Percentiles rank a stretch among this genome's conserved stretches.
Conservation (phyloP, 2,888 invertebrate genomes). For the Drosophila ezoana region DNA sequence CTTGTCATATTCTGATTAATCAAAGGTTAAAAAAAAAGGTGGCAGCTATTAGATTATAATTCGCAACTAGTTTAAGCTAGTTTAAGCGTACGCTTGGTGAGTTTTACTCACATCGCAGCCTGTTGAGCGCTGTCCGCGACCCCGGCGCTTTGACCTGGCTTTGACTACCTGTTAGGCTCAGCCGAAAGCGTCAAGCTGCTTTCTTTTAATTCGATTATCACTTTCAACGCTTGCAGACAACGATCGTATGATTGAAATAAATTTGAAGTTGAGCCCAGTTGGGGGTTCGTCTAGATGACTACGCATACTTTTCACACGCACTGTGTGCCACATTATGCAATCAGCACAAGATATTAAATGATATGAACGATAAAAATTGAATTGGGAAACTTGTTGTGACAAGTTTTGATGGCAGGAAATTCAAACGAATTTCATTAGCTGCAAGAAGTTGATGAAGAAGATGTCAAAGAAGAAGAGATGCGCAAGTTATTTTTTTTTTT, state of each 20-base stretch:
- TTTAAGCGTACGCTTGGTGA: neutral
- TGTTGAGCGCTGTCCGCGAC: neutral
- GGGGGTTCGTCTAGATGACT: conserved; percentile 23
- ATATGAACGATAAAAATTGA: conserved; percentile 13
- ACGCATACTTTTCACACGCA: conserved; percentile 53
- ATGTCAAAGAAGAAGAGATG: neutral
- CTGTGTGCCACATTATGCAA: conserved; percentile 40
- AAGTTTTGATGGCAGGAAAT: conserved; percentile 39
- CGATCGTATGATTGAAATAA: conserved; percentile 41
- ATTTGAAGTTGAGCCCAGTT: conserved; percentile 28
- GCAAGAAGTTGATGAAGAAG: neutral
- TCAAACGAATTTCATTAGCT: conserved; percentile 49
- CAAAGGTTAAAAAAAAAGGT: too few species aligned
- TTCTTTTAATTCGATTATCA: conserved; percentile 20
- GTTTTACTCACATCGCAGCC: neutral
- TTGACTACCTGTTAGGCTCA: neutral
- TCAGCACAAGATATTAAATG: conserved; percentile 17
- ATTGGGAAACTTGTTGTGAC: conserved; percentile 48
- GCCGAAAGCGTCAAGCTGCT: neutral
- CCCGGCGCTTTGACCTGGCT: conserved; percentile 2
- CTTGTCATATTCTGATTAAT: too few species aligned
- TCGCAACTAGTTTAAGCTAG: conserved; percentile 1
- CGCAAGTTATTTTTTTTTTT: conserved; percentile 15
- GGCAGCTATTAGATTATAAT: too few species aligned
- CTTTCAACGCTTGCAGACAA: conserved; percentile 19